These are phyloP conservation scores for Chrysolina americana DNA, from an alignment of 2,888 invertebrate genomes.

Conservation along the genomic window DNA sequence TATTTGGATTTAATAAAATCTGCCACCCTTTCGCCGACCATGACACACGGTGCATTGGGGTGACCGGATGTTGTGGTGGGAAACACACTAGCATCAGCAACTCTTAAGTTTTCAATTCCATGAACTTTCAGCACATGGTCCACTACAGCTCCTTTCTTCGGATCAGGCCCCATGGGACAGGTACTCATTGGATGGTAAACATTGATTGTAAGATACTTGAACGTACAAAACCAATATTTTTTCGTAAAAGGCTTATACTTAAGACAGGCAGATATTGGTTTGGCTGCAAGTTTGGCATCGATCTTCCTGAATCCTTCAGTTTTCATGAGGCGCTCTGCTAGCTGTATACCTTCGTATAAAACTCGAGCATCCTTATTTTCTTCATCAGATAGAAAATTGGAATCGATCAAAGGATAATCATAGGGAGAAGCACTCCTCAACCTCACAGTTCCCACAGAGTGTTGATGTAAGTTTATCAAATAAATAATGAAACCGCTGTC, in stretches of 20 bases:
- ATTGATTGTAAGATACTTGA: conserved; percentile 34
- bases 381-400: conserved; percentile 77
- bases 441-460: conserved; percentile 75
- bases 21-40: conserved; percentile 80
- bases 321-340: conserved; percentile 67
- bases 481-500: conserved; percentile 29
- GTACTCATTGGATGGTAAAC: conserved; percentile 78
- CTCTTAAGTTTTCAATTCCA: conserved; percentile 74
- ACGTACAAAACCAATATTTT: conserved; percentile 43
- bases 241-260: conserved; percentile 32
- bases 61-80: conserved; percentile 77
- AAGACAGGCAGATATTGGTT: conserved; percentile 31
- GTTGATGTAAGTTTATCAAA: conserved; percentile 44
- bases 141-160: conserved; percentile 75
- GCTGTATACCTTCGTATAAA: conserved; percentile 71
- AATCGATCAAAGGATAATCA: conserved; percentile 72
- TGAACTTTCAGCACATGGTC: conserved; percentile 75
- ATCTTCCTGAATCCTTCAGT: conserved; percentile 71
- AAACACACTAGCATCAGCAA: conserved; percentile 78
- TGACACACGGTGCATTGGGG: conserved; percentile 78
- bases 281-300: conserved; percentile 66
- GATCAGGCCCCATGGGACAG: conserved; percentile 78
- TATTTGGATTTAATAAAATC: conserved; percentile 64
- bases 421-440: conserved; percentile 37
- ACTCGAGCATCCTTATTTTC: conserved; percentile 69